Evolutionary conservation across 1,140 invertebrate genomes (phyloP), one percentile per base, ranked within the genome.

Genomic region (Sinella curviseta): DNA sequence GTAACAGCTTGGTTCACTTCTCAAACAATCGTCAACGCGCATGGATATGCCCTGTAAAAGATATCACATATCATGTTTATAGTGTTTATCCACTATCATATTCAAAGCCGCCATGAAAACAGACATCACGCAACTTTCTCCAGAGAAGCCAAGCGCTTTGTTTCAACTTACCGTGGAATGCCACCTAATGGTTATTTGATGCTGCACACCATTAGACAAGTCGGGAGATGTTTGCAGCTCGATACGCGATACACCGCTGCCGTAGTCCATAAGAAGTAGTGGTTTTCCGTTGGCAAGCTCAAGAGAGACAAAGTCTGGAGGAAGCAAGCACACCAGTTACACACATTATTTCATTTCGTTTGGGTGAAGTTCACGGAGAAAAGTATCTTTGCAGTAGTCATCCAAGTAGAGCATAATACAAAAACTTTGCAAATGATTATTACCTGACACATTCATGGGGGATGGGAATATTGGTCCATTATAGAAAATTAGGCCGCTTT

Each of bases 201-300:
- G 95, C 78, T 90, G 91, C 80, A 92, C 91, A 0, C 93, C 94
- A 82, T 95, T 92, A 26, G 90, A 91, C 17, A 97, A 87, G 81
- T 91, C 90, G 3, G 93, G 93, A 60, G 93, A 90, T 35, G 92
- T 90, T 78, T 93, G 85, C 28, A 91, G 90, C 82, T 93, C 91
- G 2, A 96, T 86, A 82, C 89, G 87, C 0, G 90, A 88, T 0
- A 93, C 93, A 1, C 95, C 96, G 0, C 93, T 91, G 1, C 97
- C 97, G 87, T 97, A 97, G 88, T 98, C 93, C 17, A 98, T 90
- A 24, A 94, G 90, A 0, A 99, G 88, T 0, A 94, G 89, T 0
- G 95, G 94, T 85, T 90, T 94, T 17, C 97, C 96, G 77, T 94
- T 90, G n/a, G 90, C 87, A 31, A 99, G 87, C 86, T 98, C 96